Conservation (phyloP, 2,888 invertebrate species). For the Hecatera dysodea region DNA sequence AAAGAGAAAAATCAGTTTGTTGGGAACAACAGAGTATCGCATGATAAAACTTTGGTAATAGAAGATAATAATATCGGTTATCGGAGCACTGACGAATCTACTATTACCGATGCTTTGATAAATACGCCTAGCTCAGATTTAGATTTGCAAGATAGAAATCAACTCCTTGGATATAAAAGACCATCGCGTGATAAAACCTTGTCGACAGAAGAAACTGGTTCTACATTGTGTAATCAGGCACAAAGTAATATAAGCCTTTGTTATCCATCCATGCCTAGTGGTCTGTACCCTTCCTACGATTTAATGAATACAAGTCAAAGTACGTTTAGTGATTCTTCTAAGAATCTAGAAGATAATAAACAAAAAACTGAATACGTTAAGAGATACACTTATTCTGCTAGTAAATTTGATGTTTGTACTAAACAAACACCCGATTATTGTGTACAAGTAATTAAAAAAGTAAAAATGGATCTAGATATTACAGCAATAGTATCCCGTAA, state of each 20-base stretch:
- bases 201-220: not conserved
- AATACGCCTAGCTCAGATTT: not conserved
- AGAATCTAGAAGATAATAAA: slow-evolving; percentile 1
- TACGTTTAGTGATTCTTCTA: not conserved
- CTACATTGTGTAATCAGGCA: not conserved
- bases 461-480: slow-evolving; percentile 81
- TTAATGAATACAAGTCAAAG: slow-evolving; percentile 11
- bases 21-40: not conserved
- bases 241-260: slow-evolving; percentile 6
- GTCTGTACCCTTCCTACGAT: not conserved
- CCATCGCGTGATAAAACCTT: not conserved
- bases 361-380: slow-evolving; percentile 60
- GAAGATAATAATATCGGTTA: not conserved
- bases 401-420: slow-evolving; percentile 74
- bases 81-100: not conserved
- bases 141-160: not conserved
- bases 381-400: slow-evolving; percentile 74
- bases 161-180: not conserved
- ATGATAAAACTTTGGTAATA: not conserved
- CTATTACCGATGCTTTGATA: not conserved
- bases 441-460: slow-evolving; percentile 76
- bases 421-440: slow-evolving; percentile 69
- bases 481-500: slow-evolving; percentile 73
- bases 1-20: not conserved
- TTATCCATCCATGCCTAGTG: not conserved